Conservation (phyloP, 2,113 vertebrate genomes). For the Hepsetus odoe region DNA sequence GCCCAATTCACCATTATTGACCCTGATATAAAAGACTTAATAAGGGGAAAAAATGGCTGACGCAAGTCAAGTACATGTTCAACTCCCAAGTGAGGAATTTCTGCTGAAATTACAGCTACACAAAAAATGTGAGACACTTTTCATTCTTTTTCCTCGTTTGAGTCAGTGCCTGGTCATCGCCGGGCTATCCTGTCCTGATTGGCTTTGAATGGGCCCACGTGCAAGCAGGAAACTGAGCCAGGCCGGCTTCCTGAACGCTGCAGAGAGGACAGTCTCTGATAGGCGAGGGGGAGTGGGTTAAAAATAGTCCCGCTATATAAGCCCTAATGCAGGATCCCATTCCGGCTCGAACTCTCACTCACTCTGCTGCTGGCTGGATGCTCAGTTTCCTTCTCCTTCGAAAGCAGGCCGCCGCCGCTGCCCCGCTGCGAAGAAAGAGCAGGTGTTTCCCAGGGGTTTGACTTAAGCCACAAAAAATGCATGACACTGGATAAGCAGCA, state of each 20-base stretch:
- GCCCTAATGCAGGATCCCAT: conserved; percentile 74
- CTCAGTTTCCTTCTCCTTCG: conserved; percentile 44
- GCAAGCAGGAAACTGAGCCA: conserved; percentile 85
- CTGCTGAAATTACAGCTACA: conserved; percentile 19
- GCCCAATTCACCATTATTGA: background rate
- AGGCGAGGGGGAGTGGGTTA: conserved; percentile 86
- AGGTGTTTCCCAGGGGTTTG: conserved; percentile 68
- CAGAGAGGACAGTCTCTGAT: conserved; percentile 87
- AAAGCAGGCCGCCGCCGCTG: conserved; percentile 32
- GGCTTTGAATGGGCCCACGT: conserved; percentile 73
- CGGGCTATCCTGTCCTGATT: conserved; percentile 76
- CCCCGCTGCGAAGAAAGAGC: conserved; percentile 65
- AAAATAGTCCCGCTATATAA: conserved; percentile 96
- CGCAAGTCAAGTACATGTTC: background rate
- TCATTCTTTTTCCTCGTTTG: conserved; percentile 41
- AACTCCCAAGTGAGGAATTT: conserved; percentile 13
- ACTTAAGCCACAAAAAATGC: conserved; percentile 38
- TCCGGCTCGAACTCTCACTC: conserved; percentile 69
- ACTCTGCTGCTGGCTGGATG: conserved; percentile 52
- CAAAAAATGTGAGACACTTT: conserved; percentile 44
- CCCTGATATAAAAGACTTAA: background rate
- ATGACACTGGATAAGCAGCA: conserved; percentile 29
- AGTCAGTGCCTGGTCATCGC: conserved; percentile 65
- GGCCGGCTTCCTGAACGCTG: conserved; percentile 85
- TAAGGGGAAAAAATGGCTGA: background rate